phyloP scores from a whole-genome alignment of 92 coral and sea anemone species.

The Epizoanthus ramosus region DNA sequence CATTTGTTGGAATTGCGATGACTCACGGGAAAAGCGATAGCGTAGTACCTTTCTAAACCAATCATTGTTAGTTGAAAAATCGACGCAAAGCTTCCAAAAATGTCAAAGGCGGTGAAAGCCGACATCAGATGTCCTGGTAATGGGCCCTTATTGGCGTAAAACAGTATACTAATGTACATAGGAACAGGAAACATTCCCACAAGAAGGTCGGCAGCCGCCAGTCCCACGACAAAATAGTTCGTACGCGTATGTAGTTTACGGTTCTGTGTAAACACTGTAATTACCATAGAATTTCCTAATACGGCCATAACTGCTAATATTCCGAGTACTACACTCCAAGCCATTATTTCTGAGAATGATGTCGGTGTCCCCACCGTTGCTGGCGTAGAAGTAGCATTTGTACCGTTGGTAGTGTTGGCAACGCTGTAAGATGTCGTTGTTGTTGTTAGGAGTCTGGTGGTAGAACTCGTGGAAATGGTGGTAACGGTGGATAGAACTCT shows the following conservation, averaged over 20 bases:
- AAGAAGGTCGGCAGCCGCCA: constrained; percentile 74
- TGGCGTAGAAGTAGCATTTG: neutral
- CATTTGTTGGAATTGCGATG: constrained; percentile 73
- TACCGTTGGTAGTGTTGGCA: neutral
- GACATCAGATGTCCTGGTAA: constrained; percentile 21
- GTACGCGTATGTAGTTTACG: constrained; percentile 71
- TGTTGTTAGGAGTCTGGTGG: neutral
- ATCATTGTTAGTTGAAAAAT: constrained; percentile 72
- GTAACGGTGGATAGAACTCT: constrained; percentile 1
- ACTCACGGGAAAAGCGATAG: constrained; percentile 69
- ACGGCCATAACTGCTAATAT: constrained; percentile 71
- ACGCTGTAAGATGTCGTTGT: neutral
- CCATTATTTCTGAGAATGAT: constrained; percentile 35
- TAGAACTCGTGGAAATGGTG: neutral
- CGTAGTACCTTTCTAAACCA: constrained; percentile 73
- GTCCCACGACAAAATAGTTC: constrained; percentile 70
- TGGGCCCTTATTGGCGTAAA: constrained; percentile 22
- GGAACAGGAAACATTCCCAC: constrained; percentile 73
- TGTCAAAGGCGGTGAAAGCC: constrained; percentile 58
- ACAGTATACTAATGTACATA: constrained; percentile 58
- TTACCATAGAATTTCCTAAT: constrained; percentile 72
- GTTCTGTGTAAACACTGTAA: constrained; percentile 67
- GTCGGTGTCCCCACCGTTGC: too few species aligned
- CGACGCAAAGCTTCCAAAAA: constrained; percentile 75
- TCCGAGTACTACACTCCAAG: constrained; percentile 71